phyloP scores from a whole-genome alignment of 2,797 vertebrate genomes.

The Hydrophis major region DNA sequence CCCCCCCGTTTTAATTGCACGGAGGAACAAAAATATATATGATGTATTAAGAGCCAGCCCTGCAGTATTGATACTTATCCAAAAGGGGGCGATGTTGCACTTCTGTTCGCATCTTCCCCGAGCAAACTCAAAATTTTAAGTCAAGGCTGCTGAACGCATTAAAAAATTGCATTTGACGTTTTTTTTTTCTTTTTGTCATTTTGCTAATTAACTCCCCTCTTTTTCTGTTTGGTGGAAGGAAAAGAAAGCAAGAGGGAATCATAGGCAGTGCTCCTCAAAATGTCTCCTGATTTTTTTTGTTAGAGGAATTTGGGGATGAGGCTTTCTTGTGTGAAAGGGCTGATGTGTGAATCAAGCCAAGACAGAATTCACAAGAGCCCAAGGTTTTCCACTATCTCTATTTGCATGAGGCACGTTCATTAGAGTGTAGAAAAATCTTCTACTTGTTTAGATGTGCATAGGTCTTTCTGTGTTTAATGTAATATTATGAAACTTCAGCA shows the following conservation, averaged over 20 bases:
- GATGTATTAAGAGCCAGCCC: neutral
- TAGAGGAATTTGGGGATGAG: neutral
- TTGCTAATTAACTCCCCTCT: conserved; percentile 56
- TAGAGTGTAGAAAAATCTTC: no score
- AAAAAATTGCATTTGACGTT: neutral
- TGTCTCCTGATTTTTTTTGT: neutral
- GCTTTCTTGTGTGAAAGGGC: neutral
- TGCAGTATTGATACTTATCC: neutral
- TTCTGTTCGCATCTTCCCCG: fast-evolving
- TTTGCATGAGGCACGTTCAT: neutral
- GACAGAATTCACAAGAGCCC: neutral
- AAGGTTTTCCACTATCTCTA: neutral
- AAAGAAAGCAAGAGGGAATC: neutral
- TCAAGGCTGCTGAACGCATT: neutral
- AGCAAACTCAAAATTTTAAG: conserved; percentile 4
- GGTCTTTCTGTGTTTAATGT: neutral
- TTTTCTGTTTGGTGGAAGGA: conserved; percentile 13
- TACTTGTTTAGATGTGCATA: neutral
- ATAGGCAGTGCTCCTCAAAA: neutral
- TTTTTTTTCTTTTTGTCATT: conserved; percentile 30
- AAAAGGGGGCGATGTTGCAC: conserved; percentile 54
- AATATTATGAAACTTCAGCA: neutral
- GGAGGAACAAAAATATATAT: neutral
- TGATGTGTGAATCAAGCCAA: neutral
- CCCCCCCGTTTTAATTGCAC: neutral